phyloP scores from a whole-genome alignment of 92 coral and sea anemone species.

The Epizoanthus illoricatus region DNA sequence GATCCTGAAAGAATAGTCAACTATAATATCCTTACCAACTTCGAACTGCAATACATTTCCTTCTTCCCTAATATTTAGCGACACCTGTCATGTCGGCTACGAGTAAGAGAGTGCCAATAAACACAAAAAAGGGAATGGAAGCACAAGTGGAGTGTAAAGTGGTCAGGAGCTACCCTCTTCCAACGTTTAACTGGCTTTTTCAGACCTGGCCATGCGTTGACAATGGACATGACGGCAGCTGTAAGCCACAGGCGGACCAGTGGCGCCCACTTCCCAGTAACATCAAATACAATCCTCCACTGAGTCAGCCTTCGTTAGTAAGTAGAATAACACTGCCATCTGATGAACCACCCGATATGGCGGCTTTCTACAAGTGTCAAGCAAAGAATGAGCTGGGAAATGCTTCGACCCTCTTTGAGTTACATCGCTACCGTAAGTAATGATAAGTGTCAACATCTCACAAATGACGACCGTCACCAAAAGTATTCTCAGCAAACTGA shows the following conservation, averaged over 20 bases:
- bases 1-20: too few relatives aligned
- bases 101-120: not conserved
- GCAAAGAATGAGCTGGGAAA: slow-evolving; percentile 23
- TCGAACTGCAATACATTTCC: too few relatives aligned
- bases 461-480: too few relatives aligned
- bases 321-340: slow-evolving; percentile 26
- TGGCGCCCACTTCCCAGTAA: slow-evolving; percentile 8
- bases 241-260: slow-evolving; percentile 13
- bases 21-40: too few relatives aligned
- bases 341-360: slow-evolving; percentile 14
- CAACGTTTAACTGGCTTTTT: slow-evolving; percentile 12
- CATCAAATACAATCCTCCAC: slow-evolving; percentile 1
- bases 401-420: slow-evolving; percentile 5
- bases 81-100: not conserved
- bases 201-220: slow-evolving; percentile 29
- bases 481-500: too few relatives aligned
- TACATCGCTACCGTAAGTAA: slow-evolving; percentile 23
- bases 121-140: not conserved
- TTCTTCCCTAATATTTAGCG: not conserved
- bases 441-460: too few relatives aligned
- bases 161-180: slow-evolving; percentile 13
- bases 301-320: not conserved
- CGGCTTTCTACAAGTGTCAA: slow-evolving; percentile 27
- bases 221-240: not conserved
- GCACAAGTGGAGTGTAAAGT: not conserved